A percentile compares a stretch with the other conserved stretches of the same genome.
Evolutionary conservation across 2,113 vertebrate genomes (phyloP).

Genomic region (Lycaon pictus): DNA sequence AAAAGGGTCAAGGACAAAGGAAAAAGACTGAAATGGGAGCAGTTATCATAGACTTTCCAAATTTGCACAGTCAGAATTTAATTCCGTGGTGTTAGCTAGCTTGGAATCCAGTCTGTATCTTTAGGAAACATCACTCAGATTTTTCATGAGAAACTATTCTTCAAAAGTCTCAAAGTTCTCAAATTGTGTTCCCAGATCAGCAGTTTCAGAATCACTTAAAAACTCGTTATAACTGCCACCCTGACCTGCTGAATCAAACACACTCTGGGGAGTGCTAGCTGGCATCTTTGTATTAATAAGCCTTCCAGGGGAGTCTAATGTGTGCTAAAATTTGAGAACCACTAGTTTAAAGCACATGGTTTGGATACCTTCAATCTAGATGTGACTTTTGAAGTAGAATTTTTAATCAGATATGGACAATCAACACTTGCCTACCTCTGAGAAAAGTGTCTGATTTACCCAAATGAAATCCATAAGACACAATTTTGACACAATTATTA

Average conservation of each 20-base stretch:
- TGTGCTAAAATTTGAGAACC: not conserved
- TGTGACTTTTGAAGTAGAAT: not conserved
- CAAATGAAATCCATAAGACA: not conserved
- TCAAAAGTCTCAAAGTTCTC: not conserved
- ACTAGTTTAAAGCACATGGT: not conserved
- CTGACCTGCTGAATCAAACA: not conserved
- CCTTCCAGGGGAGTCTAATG: not conserved
- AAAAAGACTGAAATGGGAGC: not conserved
- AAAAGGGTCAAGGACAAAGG: not conserved
- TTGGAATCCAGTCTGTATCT: not conserved
- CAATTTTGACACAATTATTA: not conserved
- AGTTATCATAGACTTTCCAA: not conserved
- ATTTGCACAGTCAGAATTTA: not conserved
- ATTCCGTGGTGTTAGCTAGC: not conserved
- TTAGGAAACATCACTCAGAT: not conserved
- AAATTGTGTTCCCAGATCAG: not conserved
- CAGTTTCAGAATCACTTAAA: not conserved
- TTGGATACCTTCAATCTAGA: not conserved
- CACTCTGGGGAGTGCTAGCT: rapidly evolving
- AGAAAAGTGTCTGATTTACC: not conserved
- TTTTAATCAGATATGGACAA: not conserved
- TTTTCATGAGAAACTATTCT: not conserved
- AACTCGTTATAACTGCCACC: not conserved
- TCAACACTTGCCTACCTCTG: not conserved
- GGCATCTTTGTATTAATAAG: not conserved